phyloP scores from a whole-genome alignment of 2,888 invertebrate genomes.

The Xestia xanthographa region DNA sequence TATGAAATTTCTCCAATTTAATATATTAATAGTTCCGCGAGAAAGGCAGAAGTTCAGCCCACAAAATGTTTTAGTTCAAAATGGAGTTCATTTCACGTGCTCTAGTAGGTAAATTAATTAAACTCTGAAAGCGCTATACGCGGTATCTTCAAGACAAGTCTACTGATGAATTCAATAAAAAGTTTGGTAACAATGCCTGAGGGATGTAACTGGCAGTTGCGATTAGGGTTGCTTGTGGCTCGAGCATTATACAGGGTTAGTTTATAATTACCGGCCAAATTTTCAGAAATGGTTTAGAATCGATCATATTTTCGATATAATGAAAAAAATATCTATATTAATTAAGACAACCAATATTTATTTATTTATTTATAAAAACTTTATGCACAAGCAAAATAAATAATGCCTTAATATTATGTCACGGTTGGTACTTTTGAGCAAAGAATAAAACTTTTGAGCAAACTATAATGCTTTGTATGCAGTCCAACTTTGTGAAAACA shows the following conservation, averaged over 20 bases:
- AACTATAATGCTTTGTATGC: slow-evolving; percentile 5
- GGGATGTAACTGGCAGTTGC: slow-evolving; percentile 31
- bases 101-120: slow-evolving; percentile 67
- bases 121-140: slow-evolving; percentile 51
- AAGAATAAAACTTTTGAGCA: neutral
- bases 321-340: no score
- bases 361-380: no score
- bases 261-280: no score
- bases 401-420: no score
- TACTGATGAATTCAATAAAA: slow-evolving; percentile 67
- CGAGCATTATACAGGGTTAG: no score
- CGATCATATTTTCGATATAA: no score
- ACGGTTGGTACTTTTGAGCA: neutral
- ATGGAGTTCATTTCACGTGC: slow-evolving; percentile 57
- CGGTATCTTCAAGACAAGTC: slow-evolving; percentile 46
- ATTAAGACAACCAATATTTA: no score
- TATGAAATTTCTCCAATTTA: slow-evolving; percentile 60
- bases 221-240: slow-evolving; percentile 22
- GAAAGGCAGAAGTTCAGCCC: slow-evolving; percentile 52
- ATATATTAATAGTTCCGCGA: slow-evolving; percentile 55
- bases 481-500: slow-evolving; percentile 13
- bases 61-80: slow-evolving; percentile 65
- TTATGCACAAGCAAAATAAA: no score
- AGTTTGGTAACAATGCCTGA: slow-evolving; percentile 44
- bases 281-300: no score